Conservation (phyloP, 1,140 invertebrate genomes). For the Psilanteris sp. region DNA sequence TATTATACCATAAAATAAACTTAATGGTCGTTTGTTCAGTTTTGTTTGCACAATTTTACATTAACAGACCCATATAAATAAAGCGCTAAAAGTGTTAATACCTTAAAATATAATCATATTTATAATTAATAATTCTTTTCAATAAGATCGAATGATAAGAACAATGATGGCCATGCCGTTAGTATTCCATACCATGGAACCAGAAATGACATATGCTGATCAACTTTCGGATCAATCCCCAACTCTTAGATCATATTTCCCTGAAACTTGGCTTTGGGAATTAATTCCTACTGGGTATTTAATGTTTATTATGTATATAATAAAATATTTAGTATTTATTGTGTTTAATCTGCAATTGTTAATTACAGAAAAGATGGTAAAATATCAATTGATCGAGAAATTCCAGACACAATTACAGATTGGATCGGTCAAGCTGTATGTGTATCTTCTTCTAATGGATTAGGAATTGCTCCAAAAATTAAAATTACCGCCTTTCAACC, state of each 20-base stretch:
- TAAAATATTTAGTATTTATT: no score
- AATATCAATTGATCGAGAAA: slow-evolving; percentile 76
- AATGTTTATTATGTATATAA: no score
- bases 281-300: slow-evolving; percentile 81
- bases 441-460: slow-evolving; percentile 82
- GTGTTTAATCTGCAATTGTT: neutral
- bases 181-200: slow-evolving; percentile 67
- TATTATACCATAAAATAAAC: no score
- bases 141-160: slow-evolving; percentile 68
- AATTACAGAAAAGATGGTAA: slow-evolving; percentile 80
- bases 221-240: slow-evolving; percentile 69
- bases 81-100: no score
- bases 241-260: slow-evolving; percentile 82
- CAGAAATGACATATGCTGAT: slow-evolving; percentile 71
- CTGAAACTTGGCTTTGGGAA: slow-evolving; percentile 87
- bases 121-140: neutral
- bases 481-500: slow-evolving; percentile 85
- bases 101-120: no score
- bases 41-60: no score
- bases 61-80: no score
- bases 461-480: slow-evolving; percentile 82
- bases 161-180: slow-evolving; percentile 72
- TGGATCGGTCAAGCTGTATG: slow-evolving; percentile 87
- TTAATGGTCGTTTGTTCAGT: no score
- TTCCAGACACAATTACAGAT: slow-evolving; percentile 87